Percentiles rank a stretch among this genome's conserved stretches.
Evolutionary conservation across 2,888 invertebrate genomes (phyloP).

Genomic region (Eumerus sabulonum): DNA sequence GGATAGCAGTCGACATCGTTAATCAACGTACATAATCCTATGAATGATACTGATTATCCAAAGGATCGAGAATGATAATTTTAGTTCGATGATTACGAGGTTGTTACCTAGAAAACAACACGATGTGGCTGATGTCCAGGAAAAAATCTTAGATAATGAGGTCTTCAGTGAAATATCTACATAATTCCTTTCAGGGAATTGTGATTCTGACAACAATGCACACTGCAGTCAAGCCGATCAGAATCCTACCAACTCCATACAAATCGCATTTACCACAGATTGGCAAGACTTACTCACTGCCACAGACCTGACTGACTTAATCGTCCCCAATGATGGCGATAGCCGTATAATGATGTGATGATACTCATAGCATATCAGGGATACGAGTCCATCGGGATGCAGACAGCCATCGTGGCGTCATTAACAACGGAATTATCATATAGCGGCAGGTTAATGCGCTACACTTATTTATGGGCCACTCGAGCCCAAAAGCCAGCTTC

Average conservation of each 20-base stretch:
- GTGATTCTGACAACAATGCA: too few relatives aligned
- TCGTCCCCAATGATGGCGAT: conserved; percentile 40
- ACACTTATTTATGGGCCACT: conserved; percentile 45
- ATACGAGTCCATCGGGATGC: conserved; percentile 47
- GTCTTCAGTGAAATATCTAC: not conserved
- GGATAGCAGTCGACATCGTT: conserved; percentile 65
- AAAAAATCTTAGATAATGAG: not conserved
- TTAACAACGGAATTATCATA: conserved; percentile 47
- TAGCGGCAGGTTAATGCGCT: conserved; percentile 40
- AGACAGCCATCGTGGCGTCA: conserved; percentile 23
- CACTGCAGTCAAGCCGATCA: too few relatives aligned
- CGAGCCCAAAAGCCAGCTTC: conserved; percentile 5
- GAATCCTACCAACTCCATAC: not conserved
- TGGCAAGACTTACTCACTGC: not conserved
- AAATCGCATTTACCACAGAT: not conserved
- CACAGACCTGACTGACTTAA: conserved; percentile 19
- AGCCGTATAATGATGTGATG: conserved; percentile 49
- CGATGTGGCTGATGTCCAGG: too few relatives aligned
- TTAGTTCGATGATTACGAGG: conserved; percentile 1
- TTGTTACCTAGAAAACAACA: not conserved
- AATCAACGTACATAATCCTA: conserved; percentile 63
- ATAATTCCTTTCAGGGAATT: too few relatives aligned
- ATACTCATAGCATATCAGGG: conserved; percentile 42
- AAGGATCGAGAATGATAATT: conserved; percentile 24
- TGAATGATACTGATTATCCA: conserved; percentile 50